A percentile compares a stretch with the other conserved stretches of the same genome.
These are phyloP conservation scores for Rallus limicola DNA, from an alignment of 2,113 vertebrate species.

Conservation along the genomic window DNA sequence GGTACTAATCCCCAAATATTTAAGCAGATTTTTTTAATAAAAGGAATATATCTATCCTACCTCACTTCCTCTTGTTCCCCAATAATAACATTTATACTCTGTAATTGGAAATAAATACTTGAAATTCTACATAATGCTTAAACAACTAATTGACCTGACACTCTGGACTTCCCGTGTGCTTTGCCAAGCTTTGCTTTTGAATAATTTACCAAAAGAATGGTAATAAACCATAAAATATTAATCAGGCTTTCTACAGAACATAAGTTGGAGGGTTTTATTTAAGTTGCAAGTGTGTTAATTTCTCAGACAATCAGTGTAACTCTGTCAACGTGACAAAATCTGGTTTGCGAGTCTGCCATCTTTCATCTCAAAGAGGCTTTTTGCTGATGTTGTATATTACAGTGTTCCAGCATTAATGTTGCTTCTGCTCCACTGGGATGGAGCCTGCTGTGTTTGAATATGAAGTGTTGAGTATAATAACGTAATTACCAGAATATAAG, in stretches of 20 bases:
- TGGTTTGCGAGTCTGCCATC: fast-evolving
- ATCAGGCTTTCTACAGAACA: slow-evolving; percentile 20
- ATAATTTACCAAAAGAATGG: slow-evolving; percentile 65
- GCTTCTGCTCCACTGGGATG: not conserved
- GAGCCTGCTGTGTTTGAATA: not conserved
- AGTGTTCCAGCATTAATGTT: not conserved
- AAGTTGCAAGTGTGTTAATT: not conserved
- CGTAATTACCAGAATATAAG: not conserved
- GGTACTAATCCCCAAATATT: not conserved
- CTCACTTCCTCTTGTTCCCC: not conserved
- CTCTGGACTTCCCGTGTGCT: slow-evolving; percentile 32
- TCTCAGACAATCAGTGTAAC: slow-evolving; percentile 16
- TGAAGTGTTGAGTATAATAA: not conserved
- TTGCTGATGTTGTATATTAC: not conserved
- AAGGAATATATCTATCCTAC: not conserved
- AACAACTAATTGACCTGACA: slow-evolving; percentile 66
- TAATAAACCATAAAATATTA: slow-evolving; percentile 70
- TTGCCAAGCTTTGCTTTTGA: slow-evolving; percentile 27
- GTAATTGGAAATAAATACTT: slow-evolving; percentile 21
- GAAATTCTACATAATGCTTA: slow-evolving; percentile 19
- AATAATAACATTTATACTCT: not conserved
- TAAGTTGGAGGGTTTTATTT: not conserved
- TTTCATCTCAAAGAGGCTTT: not conserved
- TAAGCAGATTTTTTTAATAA: not conserved
- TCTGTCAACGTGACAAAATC: not conserved